Percentiles rank a stretch among this genome's conserved stretches.
phyloP scores from a whole-genome alignment of 2,888 invertebrate species.

The Zonitis immaculata region DNA sequence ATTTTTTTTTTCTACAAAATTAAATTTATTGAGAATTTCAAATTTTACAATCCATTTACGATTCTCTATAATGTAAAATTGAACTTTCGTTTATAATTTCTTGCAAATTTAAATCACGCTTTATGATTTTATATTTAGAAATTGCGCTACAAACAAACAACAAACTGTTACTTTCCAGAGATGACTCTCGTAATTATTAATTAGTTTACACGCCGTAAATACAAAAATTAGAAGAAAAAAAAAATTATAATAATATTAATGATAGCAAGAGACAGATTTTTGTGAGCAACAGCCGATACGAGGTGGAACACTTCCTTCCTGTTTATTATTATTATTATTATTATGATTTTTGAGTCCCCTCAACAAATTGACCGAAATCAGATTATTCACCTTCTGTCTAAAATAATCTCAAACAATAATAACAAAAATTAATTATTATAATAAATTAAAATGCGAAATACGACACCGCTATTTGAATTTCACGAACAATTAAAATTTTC shows the following conservation, averaged over 20 bases:
- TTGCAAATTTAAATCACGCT: too few relatives aligned
- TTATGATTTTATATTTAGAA: too few relatives aligned
- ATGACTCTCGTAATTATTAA: background rate
- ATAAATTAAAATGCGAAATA: background rate
- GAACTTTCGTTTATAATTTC: too few relatives aligned
- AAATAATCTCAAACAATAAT: background rate
- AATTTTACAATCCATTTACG: too few relatives aligned
- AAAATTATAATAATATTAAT: constrained; percentile 2
- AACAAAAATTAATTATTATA: background rate
- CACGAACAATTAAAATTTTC: constrained; percentile 13
- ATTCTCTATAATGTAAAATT: too few relatives aligned
- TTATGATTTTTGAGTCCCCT: too few relatives aligned
- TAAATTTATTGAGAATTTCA: too few relatives aligned
- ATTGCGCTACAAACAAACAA: too few relatives aligned
- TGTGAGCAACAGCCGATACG: constrained; percentile 11
- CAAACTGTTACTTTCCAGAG: background rate
- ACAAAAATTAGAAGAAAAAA: background rate
- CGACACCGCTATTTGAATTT: constrained; percentile 16
- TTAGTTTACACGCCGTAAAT: background rate
- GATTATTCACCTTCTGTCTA: constrained; percentile 25
- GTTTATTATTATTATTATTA: too few relatives aligned
- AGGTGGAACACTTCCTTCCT: constrained; percentile 30
- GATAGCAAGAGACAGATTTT: constrained; percentile 6
- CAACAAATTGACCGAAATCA: constrained; percentile 22
- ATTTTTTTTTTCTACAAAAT: too few relatives aligned